Conservation (phyloP, 1,140 invertebrate species). For the Ruditapes philippinarum region DNA sequence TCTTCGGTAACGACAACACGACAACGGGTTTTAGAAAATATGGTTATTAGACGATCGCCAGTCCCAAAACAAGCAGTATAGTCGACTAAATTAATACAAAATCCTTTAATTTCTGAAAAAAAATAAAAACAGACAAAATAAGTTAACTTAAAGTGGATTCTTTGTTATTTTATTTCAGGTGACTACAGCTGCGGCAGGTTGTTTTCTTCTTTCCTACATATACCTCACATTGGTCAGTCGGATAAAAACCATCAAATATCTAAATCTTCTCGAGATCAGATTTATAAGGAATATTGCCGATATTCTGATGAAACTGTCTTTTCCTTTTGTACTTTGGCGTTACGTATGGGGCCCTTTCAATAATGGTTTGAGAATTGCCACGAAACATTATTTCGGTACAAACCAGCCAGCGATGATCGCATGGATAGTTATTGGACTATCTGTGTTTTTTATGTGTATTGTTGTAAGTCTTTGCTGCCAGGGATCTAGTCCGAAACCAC, state of each 20-base stretch:
- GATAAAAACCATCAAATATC: neutral
- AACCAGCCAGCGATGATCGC: neutral
- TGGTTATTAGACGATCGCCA: no score
- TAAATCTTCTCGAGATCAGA: neutral
- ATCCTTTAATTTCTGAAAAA: no score
- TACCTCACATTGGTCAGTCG: neutral
- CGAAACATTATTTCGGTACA: neutral
- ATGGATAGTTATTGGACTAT: neutral
- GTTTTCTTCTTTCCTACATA: neutral
- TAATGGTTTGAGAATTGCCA: neutral
- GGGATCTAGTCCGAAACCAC: neutral
- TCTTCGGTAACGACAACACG: no score
- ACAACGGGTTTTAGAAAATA: no score
- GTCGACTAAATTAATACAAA: no score
- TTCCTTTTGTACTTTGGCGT: conserved; percentile 16
- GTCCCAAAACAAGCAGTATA: no score
- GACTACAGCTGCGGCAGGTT: neutral
- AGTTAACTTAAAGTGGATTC: no score
- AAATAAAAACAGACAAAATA: no score
- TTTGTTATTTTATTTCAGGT: neutral
- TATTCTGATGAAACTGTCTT: neutral
- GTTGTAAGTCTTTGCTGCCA: neutral
- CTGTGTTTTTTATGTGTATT: neutral
- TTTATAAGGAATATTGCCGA: neutral
- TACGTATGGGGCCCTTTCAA: neutral